Conservation (phyloP, 2,797 vertebrate genomes). For the Bryconaethiops microstoma region DNA sequence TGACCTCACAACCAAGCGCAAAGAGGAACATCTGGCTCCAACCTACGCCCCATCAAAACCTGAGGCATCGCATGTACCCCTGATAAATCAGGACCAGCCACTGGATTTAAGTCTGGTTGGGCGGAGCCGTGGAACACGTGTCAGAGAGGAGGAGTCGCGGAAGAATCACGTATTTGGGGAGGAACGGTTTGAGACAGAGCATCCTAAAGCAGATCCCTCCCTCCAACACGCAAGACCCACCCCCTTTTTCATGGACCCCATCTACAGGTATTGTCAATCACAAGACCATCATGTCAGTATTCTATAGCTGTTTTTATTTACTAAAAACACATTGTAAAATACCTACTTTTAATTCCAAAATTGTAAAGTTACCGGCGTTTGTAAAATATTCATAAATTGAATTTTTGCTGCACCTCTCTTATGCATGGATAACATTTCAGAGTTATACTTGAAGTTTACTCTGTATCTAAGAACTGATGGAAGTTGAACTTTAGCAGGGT, state of each 20-base stretch:
- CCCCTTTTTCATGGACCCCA: constrained; percentile 99
- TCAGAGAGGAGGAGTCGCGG: constrained; percentile 81
- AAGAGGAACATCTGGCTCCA: constrained; percentile 87
- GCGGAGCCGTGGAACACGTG: constrained; percentile 82
- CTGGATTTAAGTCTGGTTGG: constrained; percentile 94
- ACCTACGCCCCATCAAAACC: constrained; percentile 80
- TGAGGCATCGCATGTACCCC: constrained; percentile 70
- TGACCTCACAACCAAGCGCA: constrained; percentile 96
- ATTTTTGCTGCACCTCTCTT: too few species aligned
- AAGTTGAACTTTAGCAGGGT: constrained; percentile 97
- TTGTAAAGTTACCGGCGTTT: too few species aligned
- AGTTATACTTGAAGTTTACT: not conserved
- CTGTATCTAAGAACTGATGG: constrained; percentile 70
- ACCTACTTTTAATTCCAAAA: too few species aligned
- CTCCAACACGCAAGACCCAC: constrained; percentile 96
- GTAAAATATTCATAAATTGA: too few species aligned
- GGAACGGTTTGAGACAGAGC: constrained; percentile 81
- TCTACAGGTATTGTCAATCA: constrained; percentile 94
- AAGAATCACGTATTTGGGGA: constrained; percentile 87
- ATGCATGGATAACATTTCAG: not conserved
- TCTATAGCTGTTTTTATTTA: not conserved
- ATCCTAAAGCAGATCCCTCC: constrained; percentile 87
- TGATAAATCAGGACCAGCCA: constrained; percentile 89
- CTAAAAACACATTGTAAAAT: not conserved
- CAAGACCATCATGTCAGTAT: constrained; percentile 55